phyloP scores from a whole-genome alignment of 2,797 vertebrate genomes.

The Gadopsis marmoratus region DNA sequence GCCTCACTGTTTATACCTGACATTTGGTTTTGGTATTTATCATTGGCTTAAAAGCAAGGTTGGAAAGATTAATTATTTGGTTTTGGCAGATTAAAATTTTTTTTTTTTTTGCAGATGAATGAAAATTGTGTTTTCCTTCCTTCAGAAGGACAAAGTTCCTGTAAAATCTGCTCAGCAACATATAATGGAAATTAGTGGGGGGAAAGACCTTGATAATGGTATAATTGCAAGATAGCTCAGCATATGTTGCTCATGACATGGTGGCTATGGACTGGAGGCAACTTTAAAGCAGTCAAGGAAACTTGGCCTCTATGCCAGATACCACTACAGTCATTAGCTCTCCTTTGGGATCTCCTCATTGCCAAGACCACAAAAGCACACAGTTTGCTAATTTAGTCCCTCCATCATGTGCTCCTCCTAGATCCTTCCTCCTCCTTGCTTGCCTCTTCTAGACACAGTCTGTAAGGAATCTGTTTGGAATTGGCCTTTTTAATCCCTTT shows the following conservation, averaged over 20 bases:
- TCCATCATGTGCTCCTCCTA: slow-evolving; percentile 75
- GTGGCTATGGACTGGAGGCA: slow-evolving; percentile 76
- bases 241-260: slow-evolving; percentile 80
- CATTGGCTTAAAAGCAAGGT: background rate
- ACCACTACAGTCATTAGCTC: slow-evolving; percentile 83
- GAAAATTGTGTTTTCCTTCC: slow-evolving; percentile 8
- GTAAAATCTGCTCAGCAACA: slow-evolving; percentile 54
- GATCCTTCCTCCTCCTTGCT: slow-evolving; percentile 53
- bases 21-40: background rate
- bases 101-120: slow-evolving; percentile 9
- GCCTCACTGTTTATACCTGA: background rate
- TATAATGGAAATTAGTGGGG: slow-evolving; percentile 75
- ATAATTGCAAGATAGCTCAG: slow-evolving; percentile 79
- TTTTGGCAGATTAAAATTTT: background rate
- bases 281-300: slow-evolving; percentile 83
- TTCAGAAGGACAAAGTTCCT: slow-evolving; percentile 30
- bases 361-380: slow-evolving; percentile 82
- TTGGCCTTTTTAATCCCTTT: slow-evolving; percentile 64
- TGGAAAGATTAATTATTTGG: background rate
- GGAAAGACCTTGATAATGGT: slow-evolving; percentile 77
- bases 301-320: slow-evolving; percentile 81
- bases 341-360: slow-evolving; percentile 76
- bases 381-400: slow-evolving; percentile 83
- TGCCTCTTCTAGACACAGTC: slow-evolving; percentile 47
- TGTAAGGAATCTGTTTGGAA: slow-evolving; percentile 67